phyloP scores from a whole-genome alignment of 2,113 vertebrate species.

The Caranx ignobilis region DNA sequence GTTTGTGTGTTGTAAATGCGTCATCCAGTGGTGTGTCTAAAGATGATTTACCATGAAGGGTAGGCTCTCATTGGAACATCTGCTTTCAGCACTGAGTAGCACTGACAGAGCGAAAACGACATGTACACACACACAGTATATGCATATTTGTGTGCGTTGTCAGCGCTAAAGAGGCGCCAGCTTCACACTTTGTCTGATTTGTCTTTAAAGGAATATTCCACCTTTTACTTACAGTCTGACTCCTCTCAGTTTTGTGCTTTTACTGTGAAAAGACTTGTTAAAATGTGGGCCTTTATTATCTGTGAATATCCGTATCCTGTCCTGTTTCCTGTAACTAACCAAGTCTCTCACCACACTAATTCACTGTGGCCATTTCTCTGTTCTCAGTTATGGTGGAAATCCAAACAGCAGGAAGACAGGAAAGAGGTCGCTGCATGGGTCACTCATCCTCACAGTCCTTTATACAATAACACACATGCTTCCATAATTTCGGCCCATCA shows the following conservation, averaged over 20 bases:
- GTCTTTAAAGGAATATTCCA: neutral
- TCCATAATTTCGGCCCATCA: conserved; percentile 18
- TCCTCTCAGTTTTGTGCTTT: neutral
- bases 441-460: conserved; percentile 6
- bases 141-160: neutral
- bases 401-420: conserved; percentile 17
- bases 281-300: no score
- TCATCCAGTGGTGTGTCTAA: neutral
- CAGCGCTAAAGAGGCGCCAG: neutral
- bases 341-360: neutral
- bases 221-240: neutral
- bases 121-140: neutral
- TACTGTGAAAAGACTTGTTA: neutral
- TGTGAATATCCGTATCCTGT: no score
- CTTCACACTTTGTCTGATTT: neutral
- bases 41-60: conserved; percentile 28
- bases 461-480: neutral
- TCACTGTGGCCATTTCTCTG: neutral
- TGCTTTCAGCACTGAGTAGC: conserved; percentile 34
- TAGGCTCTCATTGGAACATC: conserved; percentile 32
- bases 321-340: no score
- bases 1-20: conserved; percentile 12
- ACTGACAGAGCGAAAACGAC: conserved; percentile 1
- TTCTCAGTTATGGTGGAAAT: neutral
- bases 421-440: conserved; percentile 2